Evolutionary conservation across 92 coral and sea anemone genomes (phyloP), one percentile per base, ranked within the genome.

Genomic region (Montipora capitata): DNA sequence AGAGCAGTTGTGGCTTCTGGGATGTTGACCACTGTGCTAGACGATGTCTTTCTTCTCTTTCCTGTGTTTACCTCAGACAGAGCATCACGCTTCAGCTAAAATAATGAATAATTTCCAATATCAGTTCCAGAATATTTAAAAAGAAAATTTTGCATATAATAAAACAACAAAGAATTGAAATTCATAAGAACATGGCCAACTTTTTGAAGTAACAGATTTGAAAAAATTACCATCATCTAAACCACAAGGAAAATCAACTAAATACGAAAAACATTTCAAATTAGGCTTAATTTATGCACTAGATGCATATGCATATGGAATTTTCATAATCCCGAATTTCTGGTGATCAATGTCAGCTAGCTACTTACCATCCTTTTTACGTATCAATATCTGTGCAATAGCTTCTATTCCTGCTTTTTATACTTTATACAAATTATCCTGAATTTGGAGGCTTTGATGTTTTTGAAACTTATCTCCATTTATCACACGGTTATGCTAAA

Each of bases 71-170:
- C 66, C 40, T 84, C 88, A 20, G 83, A 54, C 65, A 85, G 76
- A 8, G 78, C 89, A 62, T 85, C 89, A 48, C 84, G 64, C 66
- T 71, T 85, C 18, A 74, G 17, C 66, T 75, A 40, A 41, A 51
- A 48, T 18, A 58, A 85, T 74, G 72, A 75, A 74, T 65, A 74
- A 42, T 72, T 72, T 73, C 11, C 61, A 16, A 41, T 8, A 13
- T 15, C 17, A 42, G 35, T 27, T 27, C 35, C 35, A 27, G 35
- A 27, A 27, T 27, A 27, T 27, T 27, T 27, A 27, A 27, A 27
- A 27, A 27, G 35, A 27, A 27, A 27, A 27, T 27, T 27, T 27
- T 27, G 35, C 35, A 27, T 27, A 27, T 27, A 27, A 15, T 69
- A 68, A 10, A 18, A 39, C 2, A 44, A 41, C 44, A 67, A 40